A percentile compares a stretch with the other conserved stretches of the same genome.
Evolutionary conservation across 2,888 invertebrate genomes (phyloP).

Genomic region (Netelia melanura): DNA sequence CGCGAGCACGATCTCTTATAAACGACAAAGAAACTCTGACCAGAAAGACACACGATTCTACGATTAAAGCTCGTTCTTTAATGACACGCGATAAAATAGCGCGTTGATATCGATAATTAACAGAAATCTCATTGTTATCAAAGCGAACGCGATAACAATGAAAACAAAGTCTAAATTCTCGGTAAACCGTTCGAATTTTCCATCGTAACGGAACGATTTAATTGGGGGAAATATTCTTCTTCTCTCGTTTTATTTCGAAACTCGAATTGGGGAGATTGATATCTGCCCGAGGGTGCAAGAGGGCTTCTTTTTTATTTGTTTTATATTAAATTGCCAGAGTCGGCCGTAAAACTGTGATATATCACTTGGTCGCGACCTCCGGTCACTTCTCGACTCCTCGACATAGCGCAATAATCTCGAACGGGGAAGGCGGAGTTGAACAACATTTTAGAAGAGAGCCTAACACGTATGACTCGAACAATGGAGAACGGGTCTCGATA

Average conservation of each 20-base stretch:
- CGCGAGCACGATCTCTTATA: background rate
- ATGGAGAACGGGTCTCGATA: background rate
- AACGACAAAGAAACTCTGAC: constrained; percentile 3
- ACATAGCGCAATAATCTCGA: constrained; percentile 7
- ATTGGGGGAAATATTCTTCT: background rate
- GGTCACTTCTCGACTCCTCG: background rate
- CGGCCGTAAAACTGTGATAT: background rate
- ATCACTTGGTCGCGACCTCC: constrained; percentile 39
- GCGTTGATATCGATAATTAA: too few species aligned
- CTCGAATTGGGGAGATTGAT: constrained; percentile 30
- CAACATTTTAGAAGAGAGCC: background rate
- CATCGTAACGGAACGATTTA: constrained; percentile 22
- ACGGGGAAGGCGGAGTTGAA: background rate
- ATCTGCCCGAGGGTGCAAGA: constrained; percentile 55
- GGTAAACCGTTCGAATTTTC: constrained; percentile 55
- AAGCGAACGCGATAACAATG: constrained; percentile 10
- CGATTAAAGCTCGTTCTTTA: too few species aligned
- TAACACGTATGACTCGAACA: background rate
- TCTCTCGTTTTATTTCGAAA: constrained; percentile 53
- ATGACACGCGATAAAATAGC: background rate
- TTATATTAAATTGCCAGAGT: too few species aligned
- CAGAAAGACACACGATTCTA: background rate
- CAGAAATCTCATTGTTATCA: too few species aligned
- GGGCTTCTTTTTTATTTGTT: constrained; percentile 28
- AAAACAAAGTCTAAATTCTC: constrained; percentile 44